phyloP scores from a whole-genome alignment of 2,888 invertebrate species.

The Pseudeuparius sepicola region DNA sequence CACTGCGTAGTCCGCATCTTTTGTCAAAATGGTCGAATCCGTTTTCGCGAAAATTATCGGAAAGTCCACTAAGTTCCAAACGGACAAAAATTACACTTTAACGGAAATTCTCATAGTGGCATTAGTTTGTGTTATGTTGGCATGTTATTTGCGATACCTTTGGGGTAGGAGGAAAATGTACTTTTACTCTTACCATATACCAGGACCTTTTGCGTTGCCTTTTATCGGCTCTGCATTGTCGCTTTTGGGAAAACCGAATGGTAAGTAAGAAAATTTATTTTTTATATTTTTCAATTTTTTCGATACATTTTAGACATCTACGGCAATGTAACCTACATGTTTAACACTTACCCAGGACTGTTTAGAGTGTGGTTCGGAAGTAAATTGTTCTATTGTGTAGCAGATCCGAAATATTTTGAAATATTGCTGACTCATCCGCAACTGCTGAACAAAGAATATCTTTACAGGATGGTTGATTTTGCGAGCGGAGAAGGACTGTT shows the following conservation, averaged over 20 bases:
- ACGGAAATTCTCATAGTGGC: slow-evolving; percentile 16
- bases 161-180: slow-evolving; percentile 27
- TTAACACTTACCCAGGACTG: slow-evolving; percentile 23
- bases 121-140: slow-evolving; percentile 11
- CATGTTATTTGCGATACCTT: slow-evolving; percentile 23
- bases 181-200: slow-evolving; percentile 20
- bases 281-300: slow-evolving; percentile 5
- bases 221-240: slow-evolving; percentile 26
- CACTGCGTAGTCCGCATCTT: no score
- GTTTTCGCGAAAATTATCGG: no score
- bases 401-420: slow-evolving; percentile 29
- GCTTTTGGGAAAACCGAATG: slow-evolving; percentile 25
- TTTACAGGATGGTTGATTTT: slow-evolving; percentile 24
- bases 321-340: no score
- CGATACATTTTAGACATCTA: no score
- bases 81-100: no score
- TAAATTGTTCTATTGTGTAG: slow-evolving; percentile 25
- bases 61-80: no score
- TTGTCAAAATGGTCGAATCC: no score
- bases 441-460: slow-evolving; percentile 26
- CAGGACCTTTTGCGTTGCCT: slow-evolving; percentile 27
- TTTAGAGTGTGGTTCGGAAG: slow-evolving; percentile 29
- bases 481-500: slow-evolving; percentile 27
- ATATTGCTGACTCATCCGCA: slow-evolving; percentile 26
- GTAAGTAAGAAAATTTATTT: slow-evolving; percentile 18